Base-by-base conservation (phyloP, 1,140 invertebrate genomes). In the Dufourea novaeangliae region DNA sequence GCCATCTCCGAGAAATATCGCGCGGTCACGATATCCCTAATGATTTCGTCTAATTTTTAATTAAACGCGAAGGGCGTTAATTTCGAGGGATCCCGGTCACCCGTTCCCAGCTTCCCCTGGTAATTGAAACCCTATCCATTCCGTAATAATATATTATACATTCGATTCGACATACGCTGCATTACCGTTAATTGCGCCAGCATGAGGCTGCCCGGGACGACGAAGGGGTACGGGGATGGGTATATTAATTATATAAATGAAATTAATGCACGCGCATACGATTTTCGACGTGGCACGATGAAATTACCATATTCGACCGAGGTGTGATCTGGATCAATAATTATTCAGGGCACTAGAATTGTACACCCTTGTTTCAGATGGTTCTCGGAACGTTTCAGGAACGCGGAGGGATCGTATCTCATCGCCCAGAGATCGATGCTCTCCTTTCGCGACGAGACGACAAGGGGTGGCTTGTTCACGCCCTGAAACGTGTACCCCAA, bases 181-280 rank as follows among this genome's bases (percentile, higher is more conserved):
- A 68, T 67, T 68, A 75, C 20, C 63, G 63, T 75, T 75, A 67
- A 68, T 67, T 75, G 63, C 50, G 50, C 44, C 25, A 12, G 22
- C 20, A 14, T n/a, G n/a, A n/a, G n/a, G n/a, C n/a, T n/a, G n/a
- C n/a, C n/a, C n/a, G n/a, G 29, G 22, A 52, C n/a, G n/a, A 12
- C 14, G 32, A 1, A 14, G 5, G 14, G 62, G 12, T 17, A n/a
- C 6, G 32, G 32, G 14, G 27, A 17, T 20, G 37, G 20, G 37
- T 25, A 66, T 73, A 73, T 73, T 73, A 73, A 73, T 73, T 73
- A 73, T 61, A 74, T 74, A 66, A 74, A 74, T 74, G 50, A 37
- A 54, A 74, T 74, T 74, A 66, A 67, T 44, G 37, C 25, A 46
- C 32, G 12, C 62, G 46, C 46, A 61, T 39, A 41, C 59, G 71